Percentiles rank a stretch among this genome's conserved stretches.
Evolutionary conservation across 2,113 vertebrate genomes (phyloP).

Genomic region (Edolisoma coerulescens): DNA sequence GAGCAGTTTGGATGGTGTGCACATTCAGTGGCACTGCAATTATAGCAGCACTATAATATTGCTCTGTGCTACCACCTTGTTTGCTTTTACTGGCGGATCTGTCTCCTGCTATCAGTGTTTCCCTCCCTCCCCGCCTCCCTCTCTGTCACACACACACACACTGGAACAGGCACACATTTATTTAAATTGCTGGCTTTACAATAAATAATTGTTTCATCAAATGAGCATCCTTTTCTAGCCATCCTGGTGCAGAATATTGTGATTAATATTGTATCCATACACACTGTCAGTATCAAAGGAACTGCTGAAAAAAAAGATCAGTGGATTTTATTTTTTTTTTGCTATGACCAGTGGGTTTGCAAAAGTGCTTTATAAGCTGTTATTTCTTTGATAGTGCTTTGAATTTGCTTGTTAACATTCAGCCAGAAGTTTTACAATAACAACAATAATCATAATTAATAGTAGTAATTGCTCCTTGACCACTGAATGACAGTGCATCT

Average conservation of each 20-base stretch:
- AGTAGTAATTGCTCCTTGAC: background rate
- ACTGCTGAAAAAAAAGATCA: background rate
- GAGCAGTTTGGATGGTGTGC: background rate
- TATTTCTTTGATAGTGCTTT: background rate
- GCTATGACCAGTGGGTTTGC: background rate
- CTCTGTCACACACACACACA: background rate
- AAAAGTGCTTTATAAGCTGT: background rate
- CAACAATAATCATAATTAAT: background rate
- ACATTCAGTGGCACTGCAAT: background rate
- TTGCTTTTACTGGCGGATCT: background rate
- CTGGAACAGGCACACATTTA: background rate
- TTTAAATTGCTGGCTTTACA: background rate
- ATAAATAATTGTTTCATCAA: constrained; percentile 14
- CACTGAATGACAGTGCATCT: background rate
- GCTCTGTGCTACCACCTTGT: background rate
- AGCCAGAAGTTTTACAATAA: background rate
- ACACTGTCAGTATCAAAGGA: background rate
- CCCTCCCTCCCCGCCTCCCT: background rate
- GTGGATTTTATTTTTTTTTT: background rate
- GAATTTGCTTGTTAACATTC: background rate
- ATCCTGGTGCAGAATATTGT: background rate
- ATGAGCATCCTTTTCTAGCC: background rate
- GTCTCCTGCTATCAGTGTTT: background rate
- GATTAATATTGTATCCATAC: background rate
- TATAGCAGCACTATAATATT: background rate